Percentiles rank a stretch among this genome's conserved stretches.
Conservation (phyloP, 2,797 vertebrate species). For the Falco rusticolus region DNA sequence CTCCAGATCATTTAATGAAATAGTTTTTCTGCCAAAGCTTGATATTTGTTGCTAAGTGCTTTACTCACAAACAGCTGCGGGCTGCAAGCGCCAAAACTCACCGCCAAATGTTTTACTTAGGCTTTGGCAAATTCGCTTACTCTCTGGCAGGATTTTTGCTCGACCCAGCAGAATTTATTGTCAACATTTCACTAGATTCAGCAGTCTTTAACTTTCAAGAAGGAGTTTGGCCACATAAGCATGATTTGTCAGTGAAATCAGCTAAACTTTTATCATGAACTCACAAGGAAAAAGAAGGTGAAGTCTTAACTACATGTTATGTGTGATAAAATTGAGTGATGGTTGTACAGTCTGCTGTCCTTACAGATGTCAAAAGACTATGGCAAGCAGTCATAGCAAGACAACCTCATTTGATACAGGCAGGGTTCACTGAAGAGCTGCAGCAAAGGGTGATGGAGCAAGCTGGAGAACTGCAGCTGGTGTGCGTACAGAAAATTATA, state of each 20-base stretch:
- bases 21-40: constrained; percentile 14
- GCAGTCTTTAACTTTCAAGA: constrained; percentile 13
- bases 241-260: neutral
- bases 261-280: neutral
- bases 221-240: neutral
- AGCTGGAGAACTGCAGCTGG: neutral
- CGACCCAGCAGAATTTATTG: neutral
- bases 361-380: neutral
- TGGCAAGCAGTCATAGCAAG: neutral
- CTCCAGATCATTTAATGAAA: neutral
- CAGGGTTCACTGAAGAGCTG: constrained; percentile 1
- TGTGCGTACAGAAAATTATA: neutral
- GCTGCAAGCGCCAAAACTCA: constrained; percentile 22
- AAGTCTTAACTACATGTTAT: rapidly evolving
- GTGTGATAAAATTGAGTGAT: neutral
- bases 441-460: neutral
- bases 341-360: neutral
- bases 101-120: neutral
- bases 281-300: neutral
- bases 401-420: neutral
- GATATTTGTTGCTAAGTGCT: constrained; percentile 22
- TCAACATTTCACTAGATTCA: constrained; percentile 35
- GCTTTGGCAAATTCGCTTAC: neutral
- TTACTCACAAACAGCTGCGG: constrained; percentile 23
- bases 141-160: constrained; percentile 16